Conservation (phyloP, 2,888 invertebrate genomes). For the Gasteruption jaculator region DNA sequence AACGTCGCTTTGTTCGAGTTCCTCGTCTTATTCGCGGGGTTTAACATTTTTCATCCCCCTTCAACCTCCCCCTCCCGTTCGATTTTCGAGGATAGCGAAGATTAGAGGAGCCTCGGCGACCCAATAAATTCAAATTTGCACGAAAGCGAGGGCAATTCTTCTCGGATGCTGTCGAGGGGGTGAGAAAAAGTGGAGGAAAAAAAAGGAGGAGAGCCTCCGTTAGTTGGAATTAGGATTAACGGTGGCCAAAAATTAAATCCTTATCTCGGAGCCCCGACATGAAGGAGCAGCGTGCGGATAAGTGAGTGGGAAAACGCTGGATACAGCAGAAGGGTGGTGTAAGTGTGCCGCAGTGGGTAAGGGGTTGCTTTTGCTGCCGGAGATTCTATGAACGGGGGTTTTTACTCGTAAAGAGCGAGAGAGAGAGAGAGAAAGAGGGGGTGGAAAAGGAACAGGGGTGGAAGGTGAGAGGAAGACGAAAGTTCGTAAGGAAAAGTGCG, state of each 20-base stretch:
- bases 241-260: constrained; percentile 47
- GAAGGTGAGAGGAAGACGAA: constrained; percentile 6
- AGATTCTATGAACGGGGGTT: too few species aligned
- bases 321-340: constrained; percentile 22
- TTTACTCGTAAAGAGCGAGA: constrained; percentile 11
- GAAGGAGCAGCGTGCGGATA: background rate
- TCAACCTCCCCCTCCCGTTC: too few species aligned
- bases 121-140: background rate
- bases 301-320: constrained; percentile 7
- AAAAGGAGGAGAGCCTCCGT: constrained; percentile 21
- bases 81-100: background rate
- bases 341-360: constrained; percentile 26
- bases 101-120: background rate
- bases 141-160: constrained; percentile 7
- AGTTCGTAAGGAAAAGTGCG: background rate
- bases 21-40: too few species aligned
- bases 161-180: constrained; percentile 12
- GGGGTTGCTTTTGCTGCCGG: too few species aligned
- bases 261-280: constrained; percentile 38
- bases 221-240: constrained; percentile 43
- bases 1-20: too few species aligned
- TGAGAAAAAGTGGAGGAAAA: constrained; percentile 4
- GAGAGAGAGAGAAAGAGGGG: constrained; percentile 21
- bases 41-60: too few species aligned
- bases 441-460: constrained; percentile 25